Base-by-base conservation (phyloP, 1,140 invertebrate species). In the Cotesia glomerata region DNA sequence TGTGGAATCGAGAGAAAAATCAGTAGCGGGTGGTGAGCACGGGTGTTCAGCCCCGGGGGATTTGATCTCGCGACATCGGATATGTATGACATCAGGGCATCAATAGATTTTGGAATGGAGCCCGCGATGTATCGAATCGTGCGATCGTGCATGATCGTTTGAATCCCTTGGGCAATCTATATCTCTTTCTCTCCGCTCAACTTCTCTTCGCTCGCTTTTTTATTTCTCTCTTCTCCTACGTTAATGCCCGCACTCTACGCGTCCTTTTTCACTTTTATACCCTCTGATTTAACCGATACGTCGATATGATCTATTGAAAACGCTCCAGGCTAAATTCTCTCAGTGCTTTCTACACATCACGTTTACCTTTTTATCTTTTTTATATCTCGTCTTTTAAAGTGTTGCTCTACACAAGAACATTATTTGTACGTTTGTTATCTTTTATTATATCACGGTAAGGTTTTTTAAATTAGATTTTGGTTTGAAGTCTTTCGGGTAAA, bases 1-100 rank as follows among this genome's bases (percentile, higher is more conserved):
- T 18, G 45, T 32, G 26, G 11, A 62, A 70, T 70, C 36, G 13
- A n/a, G 18, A 51, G 39, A 51, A 70, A 51, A 70, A 70, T 62
- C 35, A 45, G 13, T 59, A 9, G 14, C 56, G 49, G 32, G 3
- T 16, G 16, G 56, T 62, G 58, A 70, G 35, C 68, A 58, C 51
- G 58, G 51, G 49, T n/a, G 59, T 26, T 70, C 49, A 45, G 58
- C 56, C 56, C 58, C 39, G 56, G 59, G 49, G 39, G 56, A 52
- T 51, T 58, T 49, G 68, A 70, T 70, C 59, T 63, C 58, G 59
- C 26, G 59, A 59, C 68, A 70, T 70, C 56, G 58, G 68, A 70
- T 70, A 75, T 73, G 74, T 75, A 75, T 75, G 74, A 75, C 72
- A 75, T 75, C 63, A 69, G 62, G 74, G 64, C 68, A 73, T 75